phyloP scores from a whole-genome alignment of 2,113 vertebrate species.

The Brachyhypopomus occidentalis region DNA sequence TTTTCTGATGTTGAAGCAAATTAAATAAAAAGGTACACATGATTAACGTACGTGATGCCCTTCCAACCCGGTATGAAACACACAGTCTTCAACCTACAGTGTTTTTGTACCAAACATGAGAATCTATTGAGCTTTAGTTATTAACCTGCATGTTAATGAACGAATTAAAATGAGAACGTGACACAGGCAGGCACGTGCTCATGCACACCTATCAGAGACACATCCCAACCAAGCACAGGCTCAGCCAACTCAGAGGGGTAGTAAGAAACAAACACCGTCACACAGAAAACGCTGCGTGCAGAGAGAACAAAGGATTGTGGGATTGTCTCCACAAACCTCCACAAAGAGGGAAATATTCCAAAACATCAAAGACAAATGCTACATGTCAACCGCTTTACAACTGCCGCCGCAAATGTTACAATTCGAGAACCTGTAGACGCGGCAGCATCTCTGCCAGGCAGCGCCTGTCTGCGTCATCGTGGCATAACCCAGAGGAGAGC shows the following conservation, averaged over 20 bases:
- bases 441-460: background rate
- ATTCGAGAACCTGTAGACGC: background rate
- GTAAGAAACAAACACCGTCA: too few relatives aligned
- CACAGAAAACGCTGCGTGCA: too few relatives aligned
- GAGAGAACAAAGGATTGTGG: too few relatives aligned
- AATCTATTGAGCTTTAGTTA: background rate
- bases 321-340: too few relatives aligned
- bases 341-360: background rate
- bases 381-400: background rate
- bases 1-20: background rate
- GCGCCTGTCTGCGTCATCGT: background rate
- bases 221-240: too few relatives aligned
- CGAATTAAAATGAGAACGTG: too few relatives aligned
- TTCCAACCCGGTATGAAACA: background rate
- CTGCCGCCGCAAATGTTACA: background rate
- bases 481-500: background rate
- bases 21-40: background rate
- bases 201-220: too few relatives aligned
- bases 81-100: background rate
- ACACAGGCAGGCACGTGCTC: too few relatives aligned
- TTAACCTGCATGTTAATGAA: background rate
- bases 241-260: too few relatives aligned
- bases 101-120: background rate
- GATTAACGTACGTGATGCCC: background rate
- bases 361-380: conserved; percentile 1